Evolutionary conservation across 2,113 vertebrate genomes (phyloP).

Genomic region (Calonectris borealis): DNA sequence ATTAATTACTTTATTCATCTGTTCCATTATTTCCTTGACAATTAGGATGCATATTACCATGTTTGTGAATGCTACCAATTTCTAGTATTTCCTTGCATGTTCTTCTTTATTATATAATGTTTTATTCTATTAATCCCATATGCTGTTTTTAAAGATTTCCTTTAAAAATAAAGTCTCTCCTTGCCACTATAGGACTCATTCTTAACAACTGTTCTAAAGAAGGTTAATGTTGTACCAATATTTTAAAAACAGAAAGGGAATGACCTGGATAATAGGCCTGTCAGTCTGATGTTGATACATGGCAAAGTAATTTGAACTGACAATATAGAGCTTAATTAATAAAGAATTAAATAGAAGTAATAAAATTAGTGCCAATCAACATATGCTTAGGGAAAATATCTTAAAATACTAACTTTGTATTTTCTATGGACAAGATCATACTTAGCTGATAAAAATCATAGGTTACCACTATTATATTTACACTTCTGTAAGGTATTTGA

Average conservation of each 20-base stretch:
- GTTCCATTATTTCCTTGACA: neutral
- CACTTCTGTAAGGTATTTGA: neutral
- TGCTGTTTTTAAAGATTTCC: neutral
- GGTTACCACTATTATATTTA: neutral
- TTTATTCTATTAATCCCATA: neutral
- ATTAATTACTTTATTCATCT: neutral
- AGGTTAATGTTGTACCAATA: neutral
- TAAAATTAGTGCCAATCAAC: slow-evolving; percentile 27
- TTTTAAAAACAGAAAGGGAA: slow-evolving; percentile 9
- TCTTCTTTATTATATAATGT: neutral
- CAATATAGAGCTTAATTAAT: slow-evolving; percentile 7
- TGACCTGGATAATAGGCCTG: neutral
- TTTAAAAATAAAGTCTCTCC: neutral
- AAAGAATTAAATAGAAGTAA: slow-evolving; percentile 31
- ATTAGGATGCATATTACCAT: neutral
- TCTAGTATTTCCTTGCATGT: neutral
- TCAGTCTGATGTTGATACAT: slow-evolving; percentile 3
- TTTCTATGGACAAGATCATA: neutral
- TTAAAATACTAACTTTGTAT: neutral
- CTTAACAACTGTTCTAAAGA: neutral
- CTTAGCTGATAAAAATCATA: neutral
- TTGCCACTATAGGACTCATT: neutral
- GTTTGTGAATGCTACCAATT: neutral
- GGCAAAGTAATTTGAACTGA: slow-evolving; percentile 29
- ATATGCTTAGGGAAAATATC: neutral